Evolutionary conservation across 1,140 invertebrate species (phyloP).

Genomic region (Ericerus pela): DNA sequence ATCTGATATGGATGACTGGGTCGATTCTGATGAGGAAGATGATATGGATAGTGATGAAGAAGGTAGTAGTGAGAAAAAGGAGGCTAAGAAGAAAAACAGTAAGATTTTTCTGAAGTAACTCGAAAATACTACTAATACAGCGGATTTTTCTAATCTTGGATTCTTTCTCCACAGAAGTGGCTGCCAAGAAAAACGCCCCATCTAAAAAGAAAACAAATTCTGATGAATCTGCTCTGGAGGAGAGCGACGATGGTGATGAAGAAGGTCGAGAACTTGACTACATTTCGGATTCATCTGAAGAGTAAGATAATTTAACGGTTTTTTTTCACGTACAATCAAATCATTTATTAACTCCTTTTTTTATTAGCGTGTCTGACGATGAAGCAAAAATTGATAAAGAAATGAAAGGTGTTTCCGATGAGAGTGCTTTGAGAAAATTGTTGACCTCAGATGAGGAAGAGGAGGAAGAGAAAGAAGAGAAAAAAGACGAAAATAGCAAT

Average conservation of each 20-base stretch:
- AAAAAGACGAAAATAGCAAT: slow-evolving; percentile 48
- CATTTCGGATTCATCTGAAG: slow-evolving; percentile 65
- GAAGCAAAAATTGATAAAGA: slow-evolving; percentile 55
- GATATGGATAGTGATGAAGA: slow-evolving; percentile 50
- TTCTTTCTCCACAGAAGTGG: slow-evolving; percentile 1
- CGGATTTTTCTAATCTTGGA: slow-evolving; percentile 12
- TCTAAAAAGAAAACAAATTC: slow-evolving; percentile 57
- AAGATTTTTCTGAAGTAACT: slow-evolving; percentile 9
- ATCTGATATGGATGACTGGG: slow-evolving; percentile 89
- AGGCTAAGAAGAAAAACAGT: slow-evolving; percentile 37
- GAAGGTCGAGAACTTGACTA: slow-evolving; percentile 83
- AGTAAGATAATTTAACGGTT: slow-evolving; percentile 29
- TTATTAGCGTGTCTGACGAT: slow-evolving; percentile 51
- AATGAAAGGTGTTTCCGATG: slow-evolving; percentile 50
- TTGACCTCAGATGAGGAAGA: slow-evolving; percentile 80
- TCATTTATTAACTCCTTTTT: slow-evolving; percentile 18
- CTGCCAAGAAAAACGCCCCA: slow-evolving; percentile 21
- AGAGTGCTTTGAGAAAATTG: slow-evolving; percentile 72
- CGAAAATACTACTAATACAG: slow-evolving; percentile 7
- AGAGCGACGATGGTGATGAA: slow-evolving; percentile 91
- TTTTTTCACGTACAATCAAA: not conserved
- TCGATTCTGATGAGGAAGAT: slow-evolving; percentile 51
- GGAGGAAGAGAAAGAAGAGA: slow-evolving; percentile 71
- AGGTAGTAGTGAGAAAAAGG: slow-evolving; percentile 48
- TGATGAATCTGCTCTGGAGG: slow-evolving; percentile 79